Evolutionary conservation across 2,113 vertebrate genomes (phyloP).

Genomic region (Mus musculus): GRCm39 chr9:75741001-75741500

Average conservation of each 20-base stretch:
- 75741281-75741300: background rate
- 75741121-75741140: background rate
- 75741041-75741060: background rate
- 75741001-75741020: background rate
- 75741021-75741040: background rate
- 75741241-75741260: conserved; percentile 32
- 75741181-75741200: background rate
- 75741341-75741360: background rate
- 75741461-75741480: background rate
- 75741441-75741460: background rate
- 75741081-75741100: background rate
- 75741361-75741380: background rate
- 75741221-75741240: background rate
- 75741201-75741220: conserved; percentile 6
- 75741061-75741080: background rate
- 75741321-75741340: background rate
- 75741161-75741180: background rate
- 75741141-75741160: background rate
- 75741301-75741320: background rate
- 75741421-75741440: background rate
- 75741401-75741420: background rate
- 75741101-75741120: background rate
- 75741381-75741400: background rate
- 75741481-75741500: too few relatives aligned
- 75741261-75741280: conserved; percentile 24